Conservation (phyloP, 2,888 invertebrate species). For the Catocala nupta region DNA sequence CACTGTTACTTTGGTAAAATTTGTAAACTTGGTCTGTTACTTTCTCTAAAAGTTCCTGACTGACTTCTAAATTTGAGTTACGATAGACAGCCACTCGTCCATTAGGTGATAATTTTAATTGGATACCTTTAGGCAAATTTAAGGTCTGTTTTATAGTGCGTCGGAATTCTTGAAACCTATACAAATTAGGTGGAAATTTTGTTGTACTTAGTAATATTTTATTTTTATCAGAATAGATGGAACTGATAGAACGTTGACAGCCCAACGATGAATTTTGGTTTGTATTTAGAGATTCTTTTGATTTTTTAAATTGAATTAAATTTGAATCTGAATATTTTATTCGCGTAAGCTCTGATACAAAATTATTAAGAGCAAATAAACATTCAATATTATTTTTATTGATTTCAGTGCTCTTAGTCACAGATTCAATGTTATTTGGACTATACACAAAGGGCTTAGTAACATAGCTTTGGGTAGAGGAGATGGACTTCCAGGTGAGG, state of each 20-base stretch:
- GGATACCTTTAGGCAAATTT: conserved; percentile 59
- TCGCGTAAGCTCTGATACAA: too few species aligned
- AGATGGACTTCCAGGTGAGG: too few species aligned
- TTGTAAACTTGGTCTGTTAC: not conserved
- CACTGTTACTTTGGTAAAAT: conserved; percentile 5
- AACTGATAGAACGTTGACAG: too few species aligned
- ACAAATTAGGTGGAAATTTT: conserved; percentile 49
- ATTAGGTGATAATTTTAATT: conserved; percentile 55
- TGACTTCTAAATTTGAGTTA: conserved; percentile 50
- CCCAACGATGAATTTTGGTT: too few species aligned
- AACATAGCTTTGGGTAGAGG: too few species aligned
- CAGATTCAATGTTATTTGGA: too few species aligned
- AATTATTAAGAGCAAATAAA: too few species aligned
- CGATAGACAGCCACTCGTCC: conserved; percentile 57
- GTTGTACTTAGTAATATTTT: conserved; percentile 74
- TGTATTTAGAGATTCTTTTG: too few species aligned
- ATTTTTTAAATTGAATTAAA: not conserved
- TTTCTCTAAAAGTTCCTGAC: conserved; percentile 3
- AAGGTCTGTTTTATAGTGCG: conserved; percentile 15
- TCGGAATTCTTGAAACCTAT: conserved; percentile 16
- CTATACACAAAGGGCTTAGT: too few species aligned
- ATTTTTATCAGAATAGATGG: conserved; percentile 62
- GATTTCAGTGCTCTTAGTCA: too few species aligned
- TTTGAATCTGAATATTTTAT: too few species aligned
- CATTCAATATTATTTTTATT: too few species aligned